These are phyloP conservation scores for Cyanocitta stelleri DNA, from an alignment of 2,113 vertebrate genomes.

Conservation along the genomic window DNA sequence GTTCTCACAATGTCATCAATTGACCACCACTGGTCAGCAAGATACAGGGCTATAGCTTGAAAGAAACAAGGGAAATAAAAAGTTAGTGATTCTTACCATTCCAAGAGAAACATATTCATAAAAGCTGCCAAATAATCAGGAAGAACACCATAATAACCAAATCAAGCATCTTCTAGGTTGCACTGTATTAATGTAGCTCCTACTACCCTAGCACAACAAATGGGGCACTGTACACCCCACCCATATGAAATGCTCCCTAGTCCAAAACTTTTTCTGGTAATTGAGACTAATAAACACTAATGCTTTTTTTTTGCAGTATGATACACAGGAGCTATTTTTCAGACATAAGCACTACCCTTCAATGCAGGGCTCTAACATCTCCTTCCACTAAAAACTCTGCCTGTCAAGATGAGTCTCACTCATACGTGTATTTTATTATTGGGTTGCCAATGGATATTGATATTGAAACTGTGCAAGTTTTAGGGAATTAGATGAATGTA, in stretches of 20 bases:
- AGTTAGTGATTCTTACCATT: constrained; percentile 3
- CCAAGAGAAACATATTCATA: not conserved
- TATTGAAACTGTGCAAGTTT: not conserved
- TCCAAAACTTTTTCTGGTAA: not conserved
- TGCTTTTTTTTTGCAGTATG: not conserved
- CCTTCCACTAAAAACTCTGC: not conserved
- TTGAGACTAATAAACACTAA: not conserved
- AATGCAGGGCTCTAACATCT: not conserved
- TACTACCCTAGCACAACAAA: not conserved
- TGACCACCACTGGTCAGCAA: constrained; percentile 85
- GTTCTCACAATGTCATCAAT: constrained; percentile 85
- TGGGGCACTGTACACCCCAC: not conserved
- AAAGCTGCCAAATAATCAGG: not conserved
- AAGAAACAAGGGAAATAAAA: constrained; percentile 12
- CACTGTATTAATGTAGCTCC: not conserved
- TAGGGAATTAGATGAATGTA: not conserved
- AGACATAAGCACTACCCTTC: not conserved
- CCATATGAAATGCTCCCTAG: not conserved
- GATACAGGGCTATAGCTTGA: constrained; percentile 82
- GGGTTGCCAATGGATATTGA: not conserved
- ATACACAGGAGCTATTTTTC: not conserved
- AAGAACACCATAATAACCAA: not conserved
- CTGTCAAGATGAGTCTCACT: not conserved
- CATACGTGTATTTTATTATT: not conserved
- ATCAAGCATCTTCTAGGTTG: not conserved